These are phyloP conservation scores for Thalassoma bifasciatum DNA, from an alignment of 2,113 vertebrate species.

Conservation along the genomic window DNA sequence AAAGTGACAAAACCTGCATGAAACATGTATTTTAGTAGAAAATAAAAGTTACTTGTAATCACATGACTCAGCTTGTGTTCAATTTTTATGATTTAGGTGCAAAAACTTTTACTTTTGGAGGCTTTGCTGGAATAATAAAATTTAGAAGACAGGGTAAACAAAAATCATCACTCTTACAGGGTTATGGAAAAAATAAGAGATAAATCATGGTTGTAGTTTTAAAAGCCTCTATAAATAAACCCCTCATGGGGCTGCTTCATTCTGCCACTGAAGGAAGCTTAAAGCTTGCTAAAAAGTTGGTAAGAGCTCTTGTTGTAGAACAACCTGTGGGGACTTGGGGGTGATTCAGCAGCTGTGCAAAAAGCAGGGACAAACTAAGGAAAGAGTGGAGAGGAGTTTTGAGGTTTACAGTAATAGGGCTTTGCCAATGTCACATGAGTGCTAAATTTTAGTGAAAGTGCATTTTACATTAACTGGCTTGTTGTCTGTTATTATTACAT, in stretches of 20 bases:
- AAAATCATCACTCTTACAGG: background rate
- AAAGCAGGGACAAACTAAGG: constrained; percentile 48
- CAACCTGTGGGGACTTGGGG: constrained; percentile 46
- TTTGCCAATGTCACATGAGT: background rate
- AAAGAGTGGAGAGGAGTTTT: constrained; percentile 14
- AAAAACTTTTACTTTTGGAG: constrained; percentile 13
- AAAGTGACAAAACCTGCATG: constrained; percentile 75
- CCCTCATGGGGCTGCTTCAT: constrained; percentile 5
- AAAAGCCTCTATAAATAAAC: constrained; percentile 8
- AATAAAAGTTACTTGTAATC: constrained; percentile 73
- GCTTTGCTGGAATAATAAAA: background rate
- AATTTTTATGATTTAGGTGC: background rate
- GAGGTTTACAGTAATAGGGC: background rate
- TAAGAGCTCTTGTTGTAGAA: constrained; percentile 44
- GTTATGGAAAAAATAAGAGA: background rate
- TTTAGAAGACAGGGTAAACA: background rate
- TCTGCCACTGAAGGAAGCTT: constrained; percentile 13
- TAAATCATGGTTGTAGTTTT: background rate
- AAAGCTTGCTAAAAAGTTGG: constrained; percentile 40
- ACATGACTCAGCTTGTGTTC: constrained; percentile 7
- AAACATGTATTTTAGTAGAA: constrained; percentile 75
- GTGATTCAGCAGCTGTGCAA: constrained; percentile 67
- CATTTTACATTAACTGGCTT: too few species aligned
- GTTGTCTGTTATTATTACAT: too few species aligned
- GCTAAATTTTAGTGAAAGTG: too few species aligned